Evolutionary conservation across 1,140 invertebrate genomes (phyloP), one percentile per base, ranked within the genome.

Genomic region (Telenomus remus): DNA sequence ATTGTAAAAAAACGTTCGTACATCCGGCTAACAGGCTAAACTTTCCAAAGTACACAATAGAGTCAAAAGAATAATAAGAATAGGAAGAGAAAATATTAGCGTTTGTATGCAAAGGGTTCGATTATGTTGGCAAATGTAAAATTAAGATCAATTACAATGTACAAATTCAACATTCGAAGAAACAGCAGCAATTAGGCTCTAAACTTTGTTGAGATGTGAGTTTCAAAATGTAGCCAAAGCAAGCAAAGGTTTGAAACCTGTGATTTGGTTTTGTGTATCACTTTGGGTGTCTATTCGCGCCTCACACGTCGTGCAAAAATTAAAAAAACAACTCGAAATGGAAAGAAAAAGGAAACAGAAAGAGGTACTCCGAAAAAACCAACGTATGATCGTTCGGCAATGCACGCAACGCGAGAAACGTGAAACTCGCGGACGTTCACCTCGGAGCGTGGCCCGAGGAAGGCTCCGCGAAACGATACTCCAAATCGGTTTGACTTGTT

Each of bases 351-450:
- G 61, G 49, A 63, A 71, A 27, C 1, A 6, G 19, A 27, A 71
- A 51, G 15, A 56, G 50, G 51, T 59, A 11, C 13, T 43, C 54
- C 59, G 49, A 55, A 65, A 73, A 64, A 65, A 65, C 42, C 27
- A 57, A 42, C 54, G 51, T 73, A 61, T 73, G 61, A 73, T 73
- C 70, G 11, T 16, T 42, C 71, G 57, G 68, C 63, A 74, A 66
- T 74, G 71, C 71, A 74, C 71, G 71, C 71, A 74, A 74, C 63
- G 44, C 37, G 56, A 66, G 71, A 68, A 74, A 74, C 71, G 71
- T 49, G 70, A 65, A 73, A 61, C 61, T 73, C 49, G 1, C 61
- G 70, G 70, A 37, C 70, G 50, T 73, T 73, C 70, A 73, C 70
- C 70, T 61, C 54, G 16, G n/a, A 37, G 50, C 37, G 34, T 33